Evolutionary conservation across 2,888 invertebrate genomes (phyloP), one percentile per base, ranked within the genome.

Genomic region (Cerastis rubricosa): DNA sequence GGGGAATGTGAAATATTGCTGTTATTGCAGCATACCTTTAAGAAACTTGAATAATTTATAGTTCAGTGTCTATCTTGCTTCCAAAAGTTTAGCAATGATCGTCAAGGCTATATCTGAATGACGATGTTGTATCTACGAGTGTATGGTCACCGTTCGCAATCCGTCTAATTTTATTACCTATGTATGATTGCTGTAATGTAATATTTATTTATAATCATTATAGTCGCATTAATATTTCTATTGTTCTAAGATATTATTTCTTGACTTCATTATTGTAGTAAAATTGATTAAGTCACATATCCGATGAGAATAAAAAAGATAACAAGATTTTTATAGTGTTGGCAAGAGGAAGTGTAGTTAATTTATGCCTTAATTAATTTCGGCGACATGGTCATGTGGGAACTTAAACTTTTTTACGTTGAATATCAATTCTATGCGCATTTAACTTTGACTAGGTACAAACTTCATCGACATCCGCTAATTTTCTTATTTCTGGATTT

Each of bases 181-280:
- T 66, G 67, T 65, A 72, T 61, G 66, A 76, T 74, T 64, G 71
- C 40, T 85, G 45, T 74, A 67, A 76, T 81, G 66, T 71, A 63
- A 68, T 80, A 80, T 85, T 82, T 82, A 73, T 82, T 80, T 69
- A 69, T 76, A 73, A 79, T 76, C 49, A 82, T 81, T 66, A 67
- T 49, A 72, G 47, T 71, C 54, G 47, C 71, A 66, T 25, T 70
- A 85, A 85, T 78, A 40, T 51, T 51, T 67, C 74, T 78, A 85
- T 85, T 84, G 85, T 74, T 85, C 45, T 85, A 22, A 59, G 70
- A 54, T 63, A 45, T 66, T 67, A 49, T 74, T 70, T 82, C 57
- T 78, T 49, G 63, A 67, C 49, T 59, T 70, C 25, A 63, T 70
- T 29, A 66, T 43, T 68, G 61, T 49, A 59, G 68, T 51, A 25